Base-by-base conservation (phyloP, 2,888 invertebrate genomes). In the Ditula angustiorana region DNA sequence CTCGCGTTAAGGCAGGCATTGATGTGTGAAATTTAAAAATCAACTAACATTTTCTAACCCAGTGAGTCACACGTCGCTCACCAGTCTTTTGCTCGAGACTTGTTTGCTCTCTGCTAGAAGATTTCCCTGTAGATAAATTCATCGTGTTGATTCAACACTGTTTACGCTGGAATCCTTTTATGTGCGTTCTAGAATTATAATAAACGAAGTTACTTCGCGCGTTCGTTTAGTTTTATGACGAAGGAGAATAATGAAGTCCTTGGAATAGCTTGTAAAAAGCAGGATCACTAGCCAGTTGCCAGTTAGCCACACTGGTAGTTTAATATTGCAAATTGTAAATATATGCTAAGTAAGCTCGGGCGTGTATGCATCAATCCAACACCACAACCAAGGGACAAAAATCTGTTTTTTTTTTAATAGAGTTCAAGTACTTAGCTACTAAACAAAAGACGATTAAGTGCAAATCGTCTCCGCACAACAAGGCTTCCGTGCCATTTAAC, bases 11-110 rank as follows among this genome's bases (percentile, higher is more conserved):
- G 80, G 81, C 70, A 79, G 69, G 81, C 83, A 85, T 77, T 85
- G 83, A 82, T 84, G 86, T 83, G 85, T 87, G 86, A 89, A 90
- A 90, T 91, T 88, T 90, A 90, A 90, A 90, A 91, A 91, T 92
- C 91, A 90, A 92, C 88, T 90, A 89, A 90, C 87, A 88, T 90
- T 90, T 90, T 92, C 90, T 85, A 85, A 80, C 76, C 80, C 90
- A 90, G 81, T 90, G 90, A 88, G 79, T 86, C 83, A 78, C 79
- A 85, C 86, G 84, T 83, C 86, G 83, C 86, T 82, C 80, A 77
- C 79, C 81, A 88, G 85, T 82, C 82, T 86, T 86, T 83, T 81
- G 80, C 83, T 79, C 77, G 75, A 81, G 81, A 83, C 84, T 81
- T 88, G 87, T 90, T 90, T 89, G 83, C 84, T 81, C 83, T 86